Evolutionary conservation across 2,797 vertebrate genomes (phyloP), one percentile per base, ranked within the genome.

Genomic region (Melanotaenia trifasciata): DNA sequence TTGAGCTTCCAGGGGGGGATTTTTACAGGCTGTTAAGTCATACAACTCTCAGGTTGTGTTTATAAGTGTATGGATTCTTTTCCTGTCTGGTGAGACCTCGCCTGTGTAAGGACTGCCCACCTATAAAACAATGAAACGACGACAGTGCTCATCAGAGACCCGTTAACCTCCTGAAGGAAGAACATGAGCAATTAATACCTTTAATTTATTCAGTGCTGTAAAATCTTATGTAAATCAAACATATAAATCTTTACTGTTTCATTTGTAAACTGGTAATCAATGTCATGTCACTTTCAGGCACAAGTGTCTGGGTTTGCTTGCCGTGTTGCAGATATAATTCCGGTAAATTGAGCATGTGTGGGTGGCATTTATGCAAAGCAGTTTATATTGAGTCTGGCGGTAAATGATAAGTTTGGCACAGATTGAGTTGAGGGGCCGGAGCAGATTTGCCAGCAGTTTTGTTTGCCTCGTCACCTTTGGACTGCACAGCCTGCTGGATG

Each of bases 341-440:
- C 50, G 56, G 26, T 79, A 51, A 78, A 83, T 36, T 68, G 57
- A 64, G 58, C 22, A 1, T 70, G 65, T 45, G 74, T 78, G 64
- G 73, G 76, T 65, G 59, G 71, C 28, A n/a, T 85, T 83, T 79
- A 83, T 87, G 74, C 67, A 77, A 84, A 87, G 76, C 4, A 0
- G 18, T 56, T 53, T 43, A 26, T n/a, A 59, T 40, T 38, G 16
- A 58, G 36, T 65, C 33, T 47, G 54, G 9, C 57, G 70, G 20
- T 78, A 60, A 67, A 74, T 62, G 66, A 66, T 62, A 16, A 63
- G 22, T 54, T 67, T 43, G 59, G 50, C 59, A 33, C 13, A 58
- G 35, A 57, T n/a, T 33, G 65, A 71, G 70, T 33, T 38, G 38
- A 76, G 30, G 13, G 16, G 24, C 57, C 56, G 14, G 58, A 77